Base-by-base conservation (phyloP, 2,797 vertebrate species). In the Sandelia bainsii region DNA sequence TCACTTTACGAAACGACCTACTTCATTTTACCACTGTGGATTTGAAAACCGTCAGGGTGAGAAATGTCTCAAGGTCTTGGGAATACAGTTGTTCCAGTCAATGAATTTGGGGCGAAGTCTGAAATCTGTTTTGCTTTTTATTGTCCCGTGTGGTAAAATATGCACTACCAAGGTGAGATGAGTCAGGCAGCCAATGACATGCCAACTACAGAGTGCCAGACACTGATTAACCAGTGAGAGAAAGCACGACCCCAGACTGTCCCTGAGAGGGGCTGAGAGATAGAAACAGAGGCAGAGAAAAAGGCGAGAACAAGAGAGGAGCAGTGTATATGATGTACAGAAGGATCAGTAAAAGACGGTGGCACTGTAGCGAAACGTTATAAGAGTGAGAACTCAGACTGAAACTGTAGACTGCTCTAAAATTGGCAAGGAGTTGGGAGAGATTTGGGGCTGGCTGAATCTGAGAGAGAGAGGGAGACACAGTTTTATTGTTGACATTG, bases 21-120 rank as follows among this genome's bases (percentile, higher is more conserved):
- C 90, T 92, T 93, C 87, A 89, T 91, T 92, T 92, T 83, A 86
- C 87, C 90, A 80, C 90, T 89, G 91, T 87, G 90, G 89, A 84
- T 91, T 92, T 89, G 88, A 93, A 92, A 92, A 89, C 81, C 89
- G 87, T 89, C 92, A 90, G 88, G 86, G 89, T 93, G 91, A 93
- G 90, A 93, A 94, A 93, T 90, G 92, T 92, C 92, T 93, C 92
- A 93, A 92, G 92, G 92, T 93, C 91, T 91, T 93, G 92, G 91
- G 92, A 93, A 93, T 93, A 92, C 93, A 92, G 92, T 92, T 91
- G 92, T 94, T 94, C 93, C 92, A 94, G 87, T 93, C 92, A 92
- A 92, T 94, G 92, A 93, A 94, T 94, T 93, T 91, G 89, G 88
- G 88, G 81, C 86, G 82, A 92, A 93, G 92, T 91, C 86, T 91